These are phyloP conservation scores for Cabera pusaria DNA, from an alignment of 2,888 invertebrate genomes.

Conservation along the genomic window DNA sequence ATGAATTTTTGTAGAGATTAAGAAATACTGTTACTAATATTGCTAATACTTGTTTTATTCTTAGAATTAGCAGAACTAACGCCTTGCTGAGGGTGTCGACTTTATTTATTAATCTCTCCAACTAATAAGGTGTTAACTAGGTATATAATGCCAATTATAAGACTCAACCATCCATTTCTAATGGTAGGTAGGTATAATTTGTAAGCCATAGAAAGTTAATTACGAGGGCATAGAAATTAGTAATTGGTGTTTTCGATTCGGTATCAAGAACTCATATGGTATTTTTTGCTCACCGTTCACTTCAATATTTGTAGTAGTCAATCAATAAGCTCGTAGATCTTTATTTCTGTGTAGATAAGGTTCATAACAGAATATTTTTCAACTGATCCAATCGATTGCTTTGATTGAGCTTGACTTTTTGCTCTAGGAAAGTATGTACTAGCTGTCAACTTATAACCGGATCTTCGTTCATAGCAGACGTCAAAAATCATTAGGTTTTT, in stretches of 20 bases:
- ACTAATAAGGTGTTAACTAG: too few relatives aligned
- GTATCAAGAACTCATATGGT: conserved; percentile 21
- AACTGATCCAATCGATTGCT: conserved; percentile 34
- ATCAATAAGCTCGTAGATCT: conserved; percentile 5
- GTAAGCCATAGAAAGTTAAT: conserved; percentile 28
- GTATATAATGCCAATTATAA: too few relatives aligned
- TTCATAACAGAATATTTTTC: conserved; percentile 25
- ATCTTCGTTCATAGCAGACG: conserved; percentile 19
- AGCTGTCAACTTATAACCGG: conserved; percentile 27
- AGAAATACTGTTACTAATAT: too few relatives aligned
- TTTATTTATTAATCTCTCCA: too few relatives aligned
- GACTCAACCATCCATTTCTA: too few relatives aligned
- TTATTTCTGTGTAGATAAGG: conserved; percentile 28
- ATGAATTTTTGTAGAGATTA: too few relatives aligned
- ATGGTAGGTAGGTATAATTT: conserved; percentile 19
- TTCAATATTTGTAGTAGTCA: conserved; percentile 28
- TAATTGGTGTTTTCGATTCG: conserved; percentile 24
- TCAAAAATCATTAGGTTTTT: conserved; percentile 21
- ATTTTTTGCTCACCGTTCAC: conserved; percentile 28
- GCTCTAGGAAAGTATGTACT: conserved; percentile 41
- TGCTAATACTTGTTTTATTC: too few relatives aligned
- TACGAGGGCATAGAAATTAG: conserved; percentile 26
- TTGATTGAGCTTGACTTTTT: conserved; percentile 37
- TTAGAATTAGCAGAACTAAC: too few relatives aligned
- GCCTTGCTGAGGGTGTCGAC: too few relatives aligned